Conservation (phyloP, 2,113 vertebrate genomes). For the Rhinichthys klamathensis region DNA sequence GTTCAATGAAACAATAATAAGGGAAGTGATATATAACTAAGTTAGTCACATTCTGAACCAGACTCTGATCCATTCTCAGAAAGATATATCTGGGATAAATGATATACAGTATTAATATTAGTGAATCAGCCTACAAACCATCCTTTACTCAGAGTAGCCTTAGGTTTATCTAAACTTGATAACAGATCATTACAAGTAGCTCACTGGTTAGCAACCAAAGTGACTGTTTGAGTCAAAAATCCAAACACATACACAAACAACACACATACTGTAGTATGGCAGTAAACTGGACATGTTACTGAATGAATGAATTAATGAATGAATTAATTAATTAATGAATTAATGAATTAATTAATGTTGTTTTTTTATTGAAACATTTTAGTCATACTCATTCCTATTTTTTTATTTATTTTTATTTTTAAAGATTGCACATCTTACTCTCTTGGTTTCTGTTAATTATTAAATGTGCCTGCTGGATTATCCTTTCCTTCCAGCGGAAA, state of each 20-base stretch:
- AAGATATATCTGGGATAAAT: constrained; percentile 13
- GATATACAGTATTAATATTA: background rate
- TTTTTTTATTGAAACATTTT: too few species aligned
- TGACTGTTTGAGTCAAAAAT: background rate
- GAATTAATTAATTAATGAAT: too few species aligned
- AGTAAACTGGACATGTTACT: background rate
- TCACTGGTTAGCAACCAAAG: background rate
- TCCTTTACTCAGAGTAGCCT: background rate
- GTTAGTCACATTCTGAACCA: constrained; percentile 1
- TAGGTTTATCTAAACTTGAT: background rate
- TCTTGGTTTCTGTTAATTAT: too few species aligned
- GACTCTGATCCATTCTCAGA: background rate
- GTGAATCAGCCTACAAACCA: background rate
- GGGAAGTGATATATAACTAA: background rate
- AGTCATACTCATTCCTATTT: too few species aligned
- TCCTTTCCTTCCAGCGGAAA: background rate
- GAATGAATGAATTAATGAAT: too few species aligned
- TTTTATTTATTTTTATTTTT: too few species aligned
- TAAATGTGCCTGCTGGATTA: background rate
- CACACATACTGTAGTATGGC: background rate
- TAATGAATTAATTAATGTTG: too few species aligned
- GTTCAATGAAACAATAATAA: background rate
- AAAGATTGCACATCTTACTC: too few species aligned
- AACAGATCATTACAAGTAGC: constrained; percentile 1
- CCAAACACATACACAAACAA: background rate